Base-by-base conservation (phyloP, 2,888 invertebrate genomes). In the Petrolisthes manimaculis region DNA sequence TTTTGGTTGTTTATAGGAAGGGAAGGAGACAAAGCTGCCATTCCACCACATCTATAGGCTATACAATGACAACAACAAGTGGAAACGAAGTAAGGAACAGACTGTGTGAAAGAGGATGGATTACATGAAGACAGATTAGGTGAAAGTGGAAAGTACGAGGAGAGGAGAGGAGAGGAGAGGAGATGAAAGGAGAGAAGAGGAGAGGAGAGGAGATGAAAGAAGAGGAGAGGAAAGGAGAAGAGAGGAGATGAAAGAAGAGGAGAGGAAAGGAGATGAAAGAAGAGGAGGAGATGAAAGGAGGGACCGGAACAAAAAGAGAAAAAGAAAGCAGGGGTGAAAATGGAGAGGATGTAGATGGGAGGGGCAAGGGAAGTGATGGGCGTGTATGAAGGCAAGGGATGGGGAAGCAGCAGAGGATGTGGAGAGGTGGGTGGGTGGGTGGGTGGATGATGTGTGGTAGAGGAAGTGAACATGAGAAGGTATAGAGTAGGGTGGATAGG, bases 241-340 rank as follows among this genome's bases (percentile, higher is more conserved):
- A n/a, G n/a, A n/a, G n/a, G n/a, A n/a, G n/a, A n/a, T n/a, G n/a
- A n/a, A n/a, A n/a, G n/a, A n/a, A n/a, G n/a, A 0, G 74, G 4
- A 24, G 74, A 8, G 14, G 74, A n/a, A 4, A 21, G 1, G 74
- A 21, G 12, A 9, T n/a, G 8, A 21, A n/a, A 74, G 74, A 4
- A n/a, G 74, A n/a, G 21, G 74, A 74, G 74, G n/a, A n/a, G n/a
- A n/a, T n/a, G n/a, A n/a, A n/a, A 74, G 24, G 8, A 74, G 24
- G 21, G 24, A 74, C 18, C 8, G 24, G 21, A 21, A 74, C 1
- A 74, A n/a, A 24, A 21, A 74, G 74, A 74, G 74, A 74, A 21
- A 74, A 21, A 74, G 74, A 74, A 21, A 74, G 74, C 2, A 21
- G n/a, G 74, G n/a, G 74, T 21, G 74, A 74, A n/a, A 74, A 74